phyloP scores from a whole-genome alignment of 2,113 vertebrate species.

The Leptodactylus fuscus region DNA sequence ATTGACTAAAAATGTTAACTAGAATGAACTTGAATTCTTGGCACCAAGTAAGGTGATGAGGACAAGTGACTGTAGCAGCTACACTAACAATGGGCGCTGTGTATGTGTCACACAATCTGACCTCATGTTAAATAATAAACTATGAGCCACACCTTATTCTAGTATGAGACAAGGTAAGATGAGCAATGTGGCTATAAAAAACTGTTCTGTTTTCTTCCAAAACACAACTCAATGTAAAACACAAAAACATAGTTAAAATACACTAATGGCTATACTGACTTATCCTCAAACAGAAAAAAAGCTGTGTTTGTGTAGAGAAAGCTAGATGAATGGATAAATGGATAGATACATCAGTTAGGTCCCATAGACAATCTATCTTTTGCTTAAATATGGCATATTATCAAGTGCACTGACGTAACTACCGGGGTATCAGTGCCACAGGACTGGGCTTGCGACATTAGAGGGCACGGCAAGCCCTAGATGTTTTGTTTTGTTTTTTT shows the following conservation, averaged over 20 bases:
- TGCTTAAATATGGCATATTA: too few species aligned
- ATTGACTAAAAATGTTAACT: not conserved
- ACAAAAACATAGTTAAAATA: not conserved
- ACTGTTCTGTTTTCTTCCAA: not conserved
- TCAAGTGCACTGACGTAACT: too few species aligned
- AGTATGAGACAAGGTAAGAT: not conserved
- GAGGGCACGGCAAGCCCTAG: too few species aligned
- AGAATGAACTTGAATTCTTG: not conserved
- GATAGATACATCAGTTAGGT: too few species aligned
- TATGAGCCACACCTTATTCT: conserved; percentile 38
- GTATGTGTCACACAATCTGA: conserved; percentile 34
- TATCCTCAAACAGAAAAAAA: too few species aligned
- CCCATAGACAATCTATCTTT: too few species aligned
- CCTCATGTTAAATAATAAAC: conserved; percentile 55
- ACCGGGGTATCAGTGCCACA: too few species aligned
- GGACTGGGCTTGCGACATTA: too few species aligned
- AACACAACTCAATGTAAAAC: not conserved
- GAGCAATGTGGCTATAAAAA: not conserved
- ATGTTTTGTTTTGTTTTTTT: too few species aligned
- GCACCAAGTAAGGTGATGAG: not conserved
- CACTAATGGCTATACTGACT: too few species aligned
- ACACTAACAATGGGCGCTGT: not conserved
- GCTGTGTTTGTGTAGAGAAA: too few species aligned
- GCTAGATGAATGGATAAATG: too few species aligned
- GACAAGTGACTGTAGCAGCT: not conserved